Conservation (phyloP, 2,797 vertebrate species). For the Pagetopsis macropterus region DNA sequence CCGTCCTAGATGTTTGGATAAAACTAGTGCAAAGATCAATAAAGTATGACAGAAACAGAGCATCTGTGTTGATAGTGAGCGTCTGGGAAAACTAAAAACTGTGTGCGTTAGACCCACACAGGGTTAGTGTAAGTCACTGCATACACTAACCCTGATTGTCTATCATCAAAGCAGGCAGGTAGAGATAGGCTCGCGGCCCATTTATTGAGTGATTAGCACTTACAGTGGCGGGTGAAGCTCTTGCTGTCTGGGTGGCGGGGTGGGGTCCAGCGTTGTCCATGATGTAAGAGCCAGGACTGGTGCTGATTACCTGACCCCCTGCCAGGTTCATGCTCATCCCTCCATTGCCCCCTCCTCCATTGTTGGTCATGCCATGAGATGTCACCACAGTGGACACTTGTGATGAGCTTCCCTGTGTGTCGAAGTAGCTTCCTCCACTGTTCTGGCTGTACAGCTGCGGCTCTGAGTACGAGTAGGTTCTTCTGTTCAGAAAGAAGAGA, state of each 20-base stretch:
- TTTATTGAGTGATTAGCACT: conserved; percentile 49
- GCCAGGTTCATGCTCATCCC: conserved; percentile 93
- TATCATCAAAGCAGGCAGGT: conserved; percentile 19
- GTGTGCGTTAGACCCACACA: conserved; percentile 1
- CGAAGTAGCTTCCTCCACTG: conserved; percentile 93
- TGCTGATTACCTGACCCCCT: conserved; percentile 93
- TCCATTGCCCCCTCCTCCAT: conserved; percentile 89
- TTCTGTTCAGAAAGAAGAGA: conserved; percentile 79
- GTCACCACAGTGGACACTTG: conserved; percentile 94
- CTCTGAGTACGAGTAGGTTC: conserved; percentile 93
- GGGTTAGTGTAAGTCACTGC: background rate
- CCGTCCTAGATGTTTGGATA: conserved; percentile 4
- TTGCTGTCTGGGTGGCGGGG: conserved; percentile 90
- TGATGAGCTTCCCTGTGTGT: conserved; percentile 89
- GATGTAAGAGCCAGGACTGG: conserved; percentile 91
- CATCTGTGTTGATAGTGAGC: background rate
- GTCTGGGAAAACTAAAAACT: conserved; percentile 12
- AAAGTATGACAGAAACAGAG: conserved; percentile 20
- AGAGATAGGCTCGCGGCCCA: conserved; percentile 6
- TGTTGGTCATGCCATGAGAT: conserved; percentile 90
- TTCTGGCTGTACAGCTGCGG: conserved; percentile 95
- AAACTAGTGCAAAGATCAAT: conserved; percentile 12
- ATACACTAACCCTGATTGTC: conserved; percentile 8
- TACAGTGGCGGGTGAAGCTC: conserved; percentile 97
- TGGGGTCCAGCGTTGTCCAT: conserved; percentile 91